Base-by-base conservation (phyloP, 2,113 vertebrate species). In the Euleptes europaea region DNA sequence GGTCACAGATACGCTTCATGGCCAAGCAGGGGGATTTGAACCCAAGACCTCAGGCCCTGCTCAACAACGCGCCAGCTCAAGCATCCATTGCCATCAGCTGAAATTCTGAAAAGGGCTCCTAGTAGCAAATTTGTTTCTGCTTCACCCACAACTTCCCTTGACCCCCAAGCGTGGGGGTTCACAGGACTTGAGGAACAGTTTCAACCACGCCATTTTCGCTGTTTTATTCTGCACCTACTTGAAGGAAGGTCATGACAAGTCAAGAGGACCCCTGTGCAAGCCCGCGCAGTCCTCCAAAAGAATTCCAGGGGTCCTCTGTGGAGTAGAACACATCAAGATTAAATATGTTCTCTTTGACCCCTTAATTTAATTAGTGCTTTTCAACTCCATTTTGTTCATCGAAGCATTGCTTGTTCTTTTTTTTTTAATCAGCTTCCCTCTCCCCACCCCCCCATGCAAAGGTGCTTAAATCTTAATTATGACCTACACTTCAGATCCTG, bases 381-480 rank as follows among this genome's bases (percentile, higher is more conserved):
- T 70, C 14, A 21, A 15, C 35, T 66, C 47, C 33, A 0, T 21
- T 80, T 33, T 1, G 66, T 69, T 84, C 73, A 73, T 78, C 72
- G 78, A 70, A 21, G 35, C 31, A 0, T 28, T 1, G 0, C 75
- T 74, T 35, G 3, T 86, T 80, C 57, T 77, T n/a, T n/a, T 88
- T 80, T n/a, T 60, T 60, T 60, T 8, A 23, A 54, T 19, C 21
- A 60, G 31, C 72, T 0, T 23, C 54, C 54, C 3, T 2, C 33
- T 1, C 2, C 40, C 40, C 35, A 31, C 19, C 7, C 1, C 47
- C 23, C 60, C n/a, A 15, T 2, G 15, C 2, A 13, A 81, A 89
- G 71, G 51, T 33, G 13, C 51, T 82, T 73, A 82, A 82, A 72
- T 78, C 84, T 85, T 57, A 78, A 72, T 87, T 72, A 70, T 33